Evolutionary conservation across 2,888 invertebrate species (phyloP), one percentile per base, ranked within the genome.

Genomic region (Neoascia interrupta): DNA sequence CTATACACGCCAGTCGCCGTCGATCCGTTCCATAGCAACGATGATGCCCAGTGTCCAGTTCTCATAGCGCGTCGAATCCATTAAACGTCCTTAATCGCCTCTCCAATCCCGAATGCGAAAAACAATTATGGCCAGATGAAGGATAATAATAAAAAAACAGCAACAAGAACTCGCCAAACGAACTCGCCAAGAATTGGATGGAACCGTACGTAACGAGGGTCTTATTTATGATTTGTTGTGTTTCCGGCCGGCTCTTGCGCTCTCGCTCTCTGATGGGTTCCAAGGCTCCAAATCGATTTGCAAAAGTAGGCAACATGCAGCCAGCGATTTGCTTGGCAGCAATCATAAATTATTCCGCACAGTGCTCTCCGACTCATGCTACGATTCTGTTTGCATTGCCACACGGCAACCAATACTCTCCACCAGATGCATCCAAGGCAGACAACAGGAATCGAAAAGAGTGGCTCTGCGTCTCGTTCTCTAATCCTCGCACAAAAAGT

Each of bases 191-290:
- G 86, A 85, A 86, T 85, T 85, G 83, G 84, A 85, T 85, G 85
- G 84, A 87, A 86, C 85, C 84, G 84, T 85, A 84, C 82, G 85
- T 87, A 87, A 86, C 87, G 87, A 87, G 86, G 84, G 85, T 86
- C 85, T 86, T 86, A 87, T 87, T 87, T 87, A 86, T 86, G 86
- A 86, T 86, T 86, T 86, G 87, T 87, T 86, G 85, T 86, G 86
- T 86, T 86, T 86, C 86, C 86, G 86, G 86, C 41, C 49, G 58
- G 10, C 63, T 45, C 74, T 28, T 39, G 31, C 56, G 60, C 36
- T 39, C 23, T 18, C 4, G 11, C 37, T 28, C 8, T 10, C 16
- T 34, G 5, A 8, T 4, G 10, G 4, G n/a, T 5, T n/a, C 28
- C 41, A 4, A 23, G 43, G 56, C 74, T 74, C 58, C 53, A 80